Conservation (phyloP, 1,140 invertebrate species). For the Campodea augens region DNA sequence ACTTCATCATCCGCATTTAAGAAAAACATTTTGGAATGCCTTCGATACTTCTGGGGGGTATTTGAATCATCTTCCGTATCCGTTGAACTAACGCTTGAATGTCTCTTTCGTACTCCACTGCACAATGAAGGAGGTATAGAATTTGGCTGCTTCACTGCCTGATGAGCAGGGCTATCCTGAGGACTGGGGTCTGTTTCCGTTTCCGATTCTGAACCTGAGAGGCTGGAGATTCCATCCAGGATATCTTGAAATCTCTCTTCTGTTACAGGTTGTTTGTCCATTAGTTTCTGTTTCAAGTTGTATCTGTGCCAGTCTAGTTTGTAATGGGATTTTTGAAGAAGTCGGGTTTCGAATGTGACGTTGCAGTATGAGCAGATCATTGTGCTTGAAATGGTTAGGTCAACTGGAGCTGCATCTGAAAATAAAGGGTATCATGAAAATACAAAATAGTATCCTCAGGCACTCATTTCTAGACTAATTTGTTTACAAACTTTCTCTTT, state of each 20-base stretch:
- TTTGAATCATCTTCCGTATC: constrained; percentile 12
- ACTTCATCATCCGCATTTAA: constrained; percentile 42
- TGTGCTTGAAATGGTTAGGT: too few relatives aligned
- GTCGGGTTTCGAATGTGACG: background rate
- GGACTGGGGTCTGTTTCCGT: constrained; percentile 12
- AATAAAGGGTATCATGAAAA: too few relatives aligned
- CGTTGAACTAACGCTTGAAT: constrained; percentile 1
- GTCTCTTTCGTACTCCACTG: too few relatives aligned
- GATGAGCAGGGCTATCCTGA: background rate
- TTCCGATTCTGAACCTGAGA: constrained; percentile 50
- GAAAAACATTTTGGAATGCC: constrained; percentile 49
- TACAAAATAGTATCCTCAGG: too few relatives aligned
- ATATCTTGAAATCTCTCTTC: background rate
- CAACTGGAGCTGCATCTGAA: too few relatives aligned
- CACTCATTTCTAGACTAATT: too few relatives aligned
- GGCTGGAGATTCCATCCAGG: constrained; percentile 49
- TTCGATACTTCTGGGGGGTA: constrained; percentile 22
- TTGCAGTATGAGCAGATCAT: background rate
- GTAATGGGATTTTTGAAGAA: background rate
- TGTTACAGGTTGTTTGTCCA: background rate
- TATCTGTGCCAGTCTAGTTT: background rate
- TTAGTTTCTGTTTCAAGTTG: background rate
- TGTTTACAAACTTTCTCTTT: too few relatives aligned
- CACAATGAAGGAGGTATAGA: too few relatives aligned
- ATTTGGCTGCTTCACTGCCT: too few relatives aligned